These are phyloP conservation scores for Eulithis testata DNA, from an alignment of 2,888 invertebrate genomes.

Conservation along the genomic window DNA sequence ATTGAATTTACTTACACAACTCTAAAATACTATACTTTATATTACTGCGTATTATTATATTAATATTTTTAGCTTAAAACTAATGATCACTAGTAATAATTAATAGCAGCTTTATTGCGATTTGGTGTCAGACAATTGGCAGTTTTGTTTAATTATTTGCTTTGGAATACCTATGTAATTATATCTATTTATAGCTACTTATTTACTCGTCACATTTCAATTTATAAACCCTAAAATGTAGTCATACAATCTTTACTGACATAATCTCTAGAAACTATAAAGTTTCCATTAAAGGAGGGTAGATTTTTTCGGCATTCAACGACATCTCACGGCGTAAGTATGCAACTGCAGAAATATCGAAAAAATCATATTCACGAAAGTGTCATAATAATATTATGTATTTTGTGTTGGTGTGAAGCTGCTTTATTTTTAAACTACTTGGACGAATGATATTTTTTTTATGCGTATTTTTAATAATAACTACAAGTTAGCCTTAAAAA, in stretches of 20 bases:
- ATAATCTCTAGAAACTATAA: too few species aligned
- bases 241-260: constrained; percentile 2
- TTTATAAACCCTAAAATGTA: not conserved
- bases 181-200: constrained; percentile 16
- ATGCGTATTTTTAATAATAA: not conserved
- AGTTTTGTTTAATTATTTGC: constrained; percentile 32
- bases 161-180: constrained; percentile 12
- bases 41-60: not conserved
- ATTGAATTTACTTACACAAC: constrained; percentile 23
- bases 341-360: too few species aligned
- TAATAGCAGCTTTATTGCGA: constrained; percentile 34
- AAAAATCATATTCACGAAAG: too few species aligned
- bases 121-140: constrained; percentile 42
- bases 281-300: too few species aligned
- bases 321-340: too few species aligned
- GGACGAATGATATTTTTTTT: constrained; percentile 8
- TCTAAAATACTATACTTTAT: not conserved
- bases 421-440: constrained; percentile 4
- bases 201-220: constrained; percentile 1
- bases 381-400: too few species aligned
- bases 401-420: too few species aligned
- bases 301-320: too few species aligned
- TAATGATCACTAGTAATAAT: constrained; percentile 17
- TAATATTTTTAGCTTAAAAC: constrained; percentile 13
- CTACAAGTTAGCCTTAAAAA: constrained; percentile 24